A percentile compares a stretch with the other conserved stretches of the same genome.
phyloP scores from a whole-genome alignment of 2,113 vertebrate species.

The Odocoileus virginianus region DNA sequence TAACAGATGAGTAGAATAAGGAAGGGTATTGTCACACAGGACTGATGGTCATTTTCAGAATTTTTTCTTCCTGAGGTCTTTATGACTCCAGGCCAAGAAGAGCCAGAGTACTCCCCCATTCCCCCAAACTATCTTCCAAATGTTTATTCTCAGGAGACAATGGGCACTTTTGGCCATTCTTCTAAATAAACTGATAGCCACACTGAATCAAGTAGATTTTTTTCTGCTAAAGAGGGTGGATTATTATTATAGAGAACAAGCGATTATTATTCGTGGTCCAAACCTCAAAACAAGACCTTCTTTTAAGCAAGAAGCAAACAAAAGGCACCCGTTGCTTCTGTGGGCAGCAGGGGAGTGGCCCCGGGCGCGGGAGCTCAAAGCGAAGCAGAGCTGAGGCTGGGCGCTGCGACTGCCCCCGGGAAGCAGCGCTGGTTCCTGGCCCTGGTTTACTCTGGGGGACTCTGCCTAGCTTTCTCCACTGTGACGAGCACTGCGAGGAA shows the following conservation, averaged over 20 bases:
- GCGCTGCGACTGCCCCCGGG: constrained; percentile 17
- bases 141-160: constrained; percentile 69
- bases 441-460: neutral
- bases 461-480: neutral
- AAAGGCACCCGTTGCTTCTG: constrained; percentile 66
- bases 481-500: neutral
- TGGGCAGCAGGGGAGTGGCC: constrained; percentile 61
- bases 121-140: constrained; percentile 38
- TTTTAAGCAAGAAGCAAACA: constrained; percentile 74
- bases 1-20: neutral
- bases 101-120: neutral
- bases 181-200: constrained; percentile 69
- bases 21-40: neutral
- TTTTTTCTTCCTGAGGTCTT: neutral
- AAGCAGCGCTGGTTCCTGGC: neutral
- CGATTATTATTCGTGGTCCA: constrained; percentile 72
- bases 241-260: constrained; percentile 69
- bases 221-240: constrained; percentile 65
- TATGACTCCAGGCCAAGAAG: neutral
- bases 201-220: constrained; percentile 41
- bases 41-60: neutral
- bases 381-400: neutral
- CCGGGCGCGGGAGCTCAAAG: constrained; percentile 33
- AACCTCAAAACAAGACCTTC: constrained; percentile 75
- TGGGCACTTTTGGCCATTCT: constrained; percentile 64